Evolutionary conservation across 2,113 vertebrate genomes (phyloP).

Genomic region (Merops nubicus): DNA sequence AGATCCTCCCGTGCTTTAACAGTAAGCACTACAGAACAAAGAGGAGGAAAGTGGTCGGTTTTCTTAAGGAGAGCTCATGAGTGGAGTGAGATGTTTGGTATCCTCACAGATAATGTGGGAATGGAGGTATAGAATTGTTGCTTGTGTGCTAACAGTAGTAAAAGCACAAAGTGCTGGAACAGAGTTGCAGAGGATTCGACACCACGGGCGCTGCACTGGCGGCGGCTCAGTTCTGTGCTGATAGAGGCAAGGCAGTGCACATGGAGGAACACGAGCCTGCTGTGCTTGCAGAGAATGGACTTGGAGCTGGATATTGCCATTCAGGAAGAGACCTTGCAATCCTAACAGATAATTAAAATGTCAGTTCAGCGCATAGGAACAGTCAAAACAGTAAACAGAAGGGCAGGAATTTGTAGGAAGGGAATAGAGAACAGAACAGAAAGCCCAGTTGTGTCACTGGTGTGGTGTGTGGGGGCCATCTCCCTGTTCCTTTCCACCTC

Average conservation of each 20-base stretch:
- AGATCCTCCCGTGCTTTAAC: neutral
- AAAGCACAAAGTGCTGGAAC: neutral
- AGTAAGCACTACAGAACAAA: neutral
- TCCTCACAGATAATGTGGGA: neutral
- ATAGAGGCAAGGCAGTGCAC: neutral
- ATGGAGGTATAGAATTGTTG: neutral
- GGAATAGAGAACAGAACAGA: slow-evolving; percentile 36
- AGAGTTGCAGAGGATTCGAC: neutral
- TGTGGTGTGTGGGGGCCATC: neutral
- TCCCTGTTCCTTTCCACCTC: neutral
- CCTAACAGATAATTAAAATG: neutral
- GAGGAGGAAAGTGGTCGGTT: neutral
- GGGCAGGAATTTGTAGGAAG: slow-evolving; percentile 21
- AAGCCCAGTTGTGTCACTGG: neutral
- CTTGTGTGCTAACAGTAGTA: fast-evolving
- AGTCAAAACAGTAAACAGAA: slow-evolving; percentile 61
- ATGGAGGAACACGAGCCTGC: neutral
- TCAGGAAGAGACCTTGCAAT: neutral
- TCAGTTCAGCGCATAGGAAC: slow-evolving; percentile 24
- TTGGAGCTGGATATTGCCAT: neutral
- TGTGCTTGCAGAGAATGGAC: neutral
- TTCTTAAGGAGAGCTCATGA: neutral
- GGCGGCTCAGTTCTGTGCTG: neutral
- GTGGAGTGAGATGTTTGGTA: neutral
- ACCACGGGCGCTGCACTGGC: fast-evolving